Evolutionary conservation across 2,888 invertebrate species (phyloP), one percentile per base, ranked within the genome.

Genomic region (Amiota minor): DNA sequence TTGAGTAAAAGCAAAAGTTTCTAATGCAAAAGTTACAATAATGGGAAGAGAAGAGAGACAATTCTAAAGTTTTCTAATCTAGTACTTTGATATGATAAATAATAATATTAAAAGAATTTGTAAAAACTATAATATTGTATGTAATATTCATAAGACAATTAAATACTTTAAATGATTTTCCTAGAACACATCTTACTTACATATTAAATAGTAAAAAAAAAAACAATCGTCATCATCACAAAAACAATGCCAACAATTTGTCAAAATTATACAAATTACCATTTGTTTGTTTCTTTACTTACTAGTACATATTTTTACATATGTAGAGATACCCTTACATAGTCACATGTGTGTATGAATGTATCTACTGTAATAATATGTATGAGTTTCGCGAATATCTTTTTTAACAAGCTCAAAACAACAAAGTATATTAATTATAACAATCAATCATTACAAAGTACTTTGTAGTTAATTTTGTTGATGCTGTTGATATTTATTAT

Each of bases 1-100:
- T 86, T 59, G 59, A 20, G 18, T 35, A 35, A 35, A 59, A 59
- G 59, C 59, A 59, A 18, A 67, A 67, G 23, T 46, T 67, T 71
- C 76, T 50, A 35, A 35, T 35, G 35, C 35, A 35, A 35, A 35
- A 35, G 6, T 6, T 6, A 35, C 2, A 6, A 35, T 35, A 8
- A 6, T 35, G 35, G 35, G 35, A 35, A 35, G 35, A 35, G 35
- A 35, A 35, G 35, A 23, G 23, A 35, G 35, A 35, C 35, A 35
- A 35, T 35, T 35, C 6, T 3, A 8, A 35, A 4, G 35, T 35
- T 35, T 35, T 35, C 35, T 35, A 23, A 1, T 23, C 2, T 35
- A 6, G 6, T 35, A 35, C 4, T 35, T 35, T 35, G 6, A 35
- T 6, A 35, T 35, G 35, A 35, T 8, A 35, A 2, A 35, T 35